Evolutionary conservation across 1,140 invertebrate species (phyloP), one percentile per base, ranked within the genome.

Genomic region (Micrasema longulum): DNA sequence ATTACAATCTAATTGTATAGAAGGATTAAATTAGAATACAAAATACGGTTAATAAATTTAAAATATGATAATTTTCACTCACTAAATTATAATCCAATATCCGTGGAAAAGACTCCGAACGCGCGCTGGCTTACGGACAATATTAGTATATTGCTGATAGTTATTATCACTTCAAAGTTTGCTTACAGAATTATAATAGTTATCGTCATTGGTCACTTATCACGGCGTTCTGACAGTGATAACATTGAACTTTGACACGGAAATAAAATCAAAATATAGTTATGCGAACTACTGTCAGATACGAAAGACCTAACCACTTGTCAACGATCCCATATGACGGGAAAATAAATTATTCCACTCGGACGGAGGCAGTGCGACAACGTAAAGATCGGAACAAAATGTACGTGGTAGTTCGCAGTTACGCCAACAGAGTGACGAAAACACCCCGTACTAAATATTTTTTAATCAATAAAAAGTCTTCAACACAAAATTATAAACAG

Each of bases 211-310:
- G n/a, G 43, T 47, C 14, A 16, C 26, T 47, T 52, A 52, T 52
- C 48, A 7, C 48, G 5, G 10, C n/a, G 18, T 11, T 23, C 35
- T 6, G 2, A 23, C 1, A 14, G 31, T 16, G 23, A 55, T 60
- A 53, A 36, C 55, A 60, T 60, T 60, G 55, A 60, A 38, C 55
- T 60, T 18, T 60, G 55, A 60, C 55, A 60, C 35, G 55, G 35
- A 16, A 60, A 36, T 60, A n/a, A 5, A 31, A 31, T 23, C 12
- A 60, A 60, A 53, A 31, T 31, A 31, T 20, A 22, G 48, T 52
- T 9, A 52, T n/a, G 26, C 5, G 12, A 22, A 60, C 36, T 26
- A 20, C 55, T 36, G 35, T 14, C 12, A 18, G 10, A 18, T 12
- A 14, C 52, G 26, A 23, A 35, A 26, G 5, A 47, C n/a, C 1